Base-by-base conservation (phyloP, 1,140 invertebrate genomes). In the Rhagoletis pomonella region DNA sequence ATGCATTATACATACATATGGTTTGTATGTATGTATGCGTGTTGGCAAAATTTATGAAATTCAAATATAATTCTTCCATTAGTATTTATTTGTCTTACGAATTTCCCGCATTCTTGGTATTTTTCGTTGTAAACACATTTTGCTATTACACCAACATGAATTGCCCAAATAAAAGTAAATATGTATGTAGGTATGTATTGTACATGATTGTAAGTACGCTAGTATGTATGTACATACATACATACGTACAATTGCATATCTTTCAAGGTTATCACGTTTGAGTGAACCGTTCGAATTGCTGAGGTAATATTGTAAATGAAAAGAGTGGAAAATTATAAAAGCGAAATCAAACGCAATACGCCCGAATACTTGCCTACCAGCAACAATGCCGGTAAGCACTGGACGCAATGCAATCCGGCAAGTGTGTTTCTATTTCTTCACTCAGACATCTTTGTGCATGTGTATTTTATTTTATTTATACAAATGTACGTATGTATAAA, bases 261-360 rank as follows among this genome's bases (percentile, higher is more conserved):
- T 81, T 81, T 81, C 73, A 81, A 81, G 73, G 73, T 81, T 81
- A 81, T 81, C 73, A 81, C 73, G 73, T 55, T 58, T 81, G 73
- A 81, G 73, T 81, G 73, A 81, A 81, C 73, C 44, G 73, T 81
- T 81, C 47, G 29, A 81, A 81, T 81, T 29, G 44, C 55, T 81
- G 73, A n/a, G 6, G 73, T 19, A 81, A 81, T 81, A 29, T 19
- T 14, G 50, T 58, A 81, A 58, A 10, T 47, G 73, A 81, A 81
- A 50, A 81, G 44, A 81, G 73, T 81, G 44, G 44, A 81, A 81
- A 81, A 81, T 81, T 29, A 81, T 81, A 81, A 81, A 81, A 81
- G 73, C 73, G 73, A 81, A 81, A 81, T 81, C 73, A 81, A 81
- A 47, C 44, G 73, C 73, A 81, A 81, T 81, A 81, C 6, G 47